Conservation (phyloP, 2,888 invertebrate species). For the Tetanocera ferruginea region DNA sequence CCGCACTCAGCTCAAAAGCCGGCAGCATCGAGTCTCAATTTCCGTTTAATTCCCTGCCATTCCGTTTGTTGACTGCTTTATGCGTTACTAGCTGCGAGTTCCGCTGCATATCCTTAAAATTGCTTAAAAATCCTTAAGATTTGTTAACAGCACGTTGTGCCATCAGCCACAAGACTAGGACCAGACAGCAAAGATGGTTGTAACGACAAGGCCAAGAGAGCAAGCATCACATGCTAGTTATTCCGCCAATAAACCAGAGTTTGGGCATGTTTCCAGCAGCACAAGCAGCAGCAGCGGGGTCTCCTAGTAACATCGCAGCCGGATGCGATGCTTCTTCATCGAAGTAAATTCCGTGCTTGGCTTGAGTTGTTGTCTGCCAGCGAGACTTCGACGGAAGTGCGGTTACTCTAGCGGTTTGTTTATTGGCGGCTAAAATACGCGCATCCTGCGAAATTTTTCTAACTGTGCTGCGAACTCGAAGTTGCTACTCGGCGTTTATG, state of each 20-base stretch:
- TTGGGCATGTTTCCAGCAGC: constrained; percentile 32
- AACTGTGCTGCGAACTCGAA: neutral
- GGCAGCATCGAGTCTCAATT: too few relatives aligned
- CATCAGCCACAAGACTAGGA: too few relatives aligned
- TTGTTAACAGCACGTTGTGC: too few relatives aligned
- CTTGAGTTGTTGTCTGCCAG: constrained; percentile 8
- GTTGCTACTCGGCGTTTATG: neutral
- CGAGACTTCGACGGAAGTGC: constrained; percentile 24
- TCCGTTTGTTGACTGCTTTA: too few relatives aligned
- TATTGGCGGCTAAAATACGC: constrained; percentile 16
- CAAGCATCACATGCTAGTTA: neutral
- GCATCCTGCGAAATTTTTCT: constrained; percentile 6
- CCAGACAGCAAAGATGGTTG: too few relatives aligned
- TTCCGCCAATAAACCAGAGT: neutral
- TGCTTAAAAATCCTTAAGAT: too few relatives aligned
- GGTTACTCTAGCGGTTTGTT: constrained; percentile 21
- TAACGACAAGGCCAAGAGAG: neutral
- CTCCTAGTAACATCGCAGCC: neutral
- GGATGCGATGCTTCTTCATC: neutral
- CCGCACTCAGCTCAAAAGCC: too few relatives aligned
- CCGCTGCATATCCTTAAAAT: too few relatives aligned
- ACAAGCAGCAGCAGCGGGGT: neutral
- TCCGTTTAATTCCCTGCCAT: too few relatives aligned
- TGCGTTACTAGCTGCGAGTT: too few relatives aligned
- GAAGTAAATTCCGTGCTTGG: constrained; percentile 1